Evolutionary conservation across 2,113 vertebrate genomes (phyloP).

Genomic region (Myxocyprinus asiaticus): DNA sequence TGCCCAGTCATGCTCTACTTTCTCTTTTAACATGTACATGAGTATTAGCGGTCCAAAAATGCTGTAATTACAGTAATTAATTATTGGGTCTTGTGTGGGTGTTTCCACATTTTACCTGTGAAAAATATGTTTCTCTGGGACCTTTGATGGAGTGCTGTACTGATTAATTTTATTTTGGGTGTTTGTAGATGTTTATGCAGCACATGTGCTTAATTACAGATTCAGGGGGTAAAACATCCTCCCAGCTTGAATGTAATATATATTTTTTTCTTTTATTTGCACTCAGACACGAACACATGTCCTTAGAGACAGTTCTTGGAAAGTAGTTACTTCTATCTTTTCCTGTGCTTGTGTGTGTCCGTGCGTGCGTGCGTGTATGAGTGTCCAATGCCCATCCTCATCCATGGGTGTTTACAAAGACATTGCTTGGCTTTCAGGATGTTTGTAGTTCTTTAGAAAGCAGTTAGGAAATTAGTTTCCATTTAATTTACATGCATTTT

Average conservation of each 20-base stretch:
- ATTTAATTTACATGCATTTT: background rate
- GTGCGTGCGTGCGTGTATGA: background rate
- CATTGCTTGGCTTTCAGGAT: background rate
- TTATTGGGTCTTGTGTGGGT: too few relatives aligned
- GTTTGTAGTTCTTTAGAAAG: background rate
- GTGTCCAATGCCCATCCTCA: background rate
- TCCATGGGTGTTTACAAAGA: background rate
- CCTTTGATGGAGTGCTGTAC: too few relatives aligned
- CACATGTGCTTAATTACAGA: constrained; percentile 8
- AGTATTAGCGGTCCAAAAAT: background rate
- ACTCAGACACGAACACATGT: background rate
- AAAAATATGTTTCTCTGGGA: too few relatives aligned
- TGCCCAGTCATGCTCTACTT: background rate
- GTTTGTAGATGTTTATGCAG: background rate
- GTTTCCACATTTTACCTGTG: too few relatives aligned
- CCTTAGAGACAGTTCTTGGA: background rate
- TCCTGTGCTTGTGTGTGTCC: background rate
- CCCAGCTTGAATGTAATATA: background rate
- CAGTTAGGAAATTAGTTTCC: background rate
- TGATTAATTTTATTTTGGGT: background rate
- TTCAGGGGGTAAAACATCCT: background rate
- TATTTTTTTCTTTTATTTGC: background rate
- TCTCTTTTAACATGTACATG: background rate
- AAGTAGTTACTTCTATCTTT: background rate
- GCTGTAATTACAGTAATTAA: background rate